Conservation (phyloP, 2,113 vertebrate species). For the Hemiscyllium ocellatum region DNA sequence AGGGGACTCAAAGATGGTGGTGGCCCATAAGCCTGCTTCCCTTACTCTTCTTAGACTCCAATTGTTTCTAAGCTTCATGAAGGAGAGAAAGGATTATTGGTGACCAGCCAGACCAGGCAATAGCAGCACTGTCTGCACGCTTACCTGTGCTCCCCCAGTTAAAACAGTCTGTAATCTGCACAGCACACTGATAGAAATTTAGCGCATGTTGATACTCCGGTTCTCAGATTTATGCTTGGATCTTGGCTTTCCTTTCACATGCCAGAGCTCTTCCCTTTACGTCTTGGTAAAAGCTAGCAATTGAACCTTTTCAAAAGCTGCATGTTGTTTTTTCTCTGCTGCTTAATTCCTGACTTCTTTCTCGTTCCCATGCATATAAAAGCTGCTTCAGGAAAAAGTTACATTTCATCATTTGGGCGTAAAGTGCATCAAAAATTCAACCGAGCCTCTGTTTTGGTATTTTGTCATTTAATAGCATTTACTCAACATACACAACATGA, state of each 20-base stretch:
- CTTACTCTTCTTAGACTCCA: not conserved
- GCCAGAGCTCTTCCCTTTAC: not conserved
- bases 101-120: not conserved
- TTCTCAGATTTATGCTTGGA: not conserved
- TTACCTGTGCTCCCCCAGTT: not conserved
- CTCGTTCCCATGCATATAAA: not conserved
- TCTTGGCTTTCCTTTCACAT: not conserved
- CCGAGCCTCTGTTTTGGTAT: not conserved
- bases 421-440: not conserved
- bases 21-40: too few relatives aligned
- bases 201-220: too few relatives aligned
- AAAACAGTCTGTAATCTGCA: not conserved
- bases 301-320: not conserved
- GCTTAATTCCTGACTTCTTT: not conserved
- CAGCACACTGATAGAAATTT: not conserved
- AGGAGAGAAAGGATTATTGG: not conserved
- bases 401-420: not conserved
- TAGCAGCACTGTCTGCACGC: not conserved
- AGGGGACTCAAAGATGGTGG: too few relatives aligned
- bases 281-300: not conserved
- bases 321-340: not conserved
- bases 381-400: not conserved
- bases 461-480: not conserved
- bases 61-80: not conserved
- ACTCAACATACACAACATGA: not conserved